These are phyloP conservation scores for Protosalanx chinensis DNA, from an alignment of 2,797 vertebrate genomes.

Conservation along the genomic window DNA sequence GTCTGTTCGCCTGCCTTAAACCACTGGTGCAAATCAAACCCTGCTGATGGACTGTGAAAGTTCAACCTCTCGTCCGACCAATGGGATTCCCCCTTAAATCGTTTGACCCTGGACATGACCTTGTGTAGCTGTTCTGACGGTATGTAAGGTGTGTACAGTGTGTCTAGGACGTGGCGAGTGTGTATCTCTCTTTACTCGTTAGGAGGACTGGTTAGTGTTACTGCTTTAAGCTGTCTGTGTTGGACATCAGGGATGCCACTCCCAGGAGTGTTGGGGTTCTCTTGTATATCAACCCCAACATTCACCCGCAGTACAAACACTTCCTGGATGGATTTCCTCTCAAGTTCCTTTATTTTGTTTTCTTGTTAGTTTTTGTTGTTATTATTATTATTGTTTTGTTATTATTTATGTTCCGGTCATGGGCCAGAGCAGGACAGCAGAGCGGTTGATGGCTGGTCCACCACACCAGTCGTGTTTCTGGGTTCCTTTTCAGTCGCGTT, in stretches of 20 bases:
- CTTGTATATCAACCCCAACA: conserved; percentile 8
- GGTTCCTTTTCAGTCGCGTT: conserved; percentile 6
- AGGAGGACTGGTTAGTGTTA: not conserved
- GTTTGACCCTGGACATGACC: conserved; percentile 10
- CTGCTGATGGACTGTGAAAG: conserved; percentile 28
- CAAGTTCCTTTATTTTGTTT: too few relatives aligned
- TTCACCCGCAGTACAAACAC: not conserved
- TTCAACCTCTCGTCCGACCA: conserved; percentile 9
- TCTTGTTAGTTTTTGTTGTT: not conserved
- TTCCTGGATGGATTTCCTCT: too few relatives aligned
- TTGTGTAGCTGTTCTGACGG: conserved; percentile 6
- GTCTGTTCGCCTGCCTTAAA: conserved; percentile 52
- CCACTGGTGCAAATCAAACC: conserved; percentile 31
- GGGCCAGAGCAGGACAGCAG: not conserved
- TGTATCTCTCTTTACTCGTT: not conserved
- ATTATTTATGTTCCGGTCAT: not conserved
- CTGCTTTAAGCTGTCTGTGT: not conserved
- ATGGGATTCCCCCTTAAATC: conserved; percentile 4
- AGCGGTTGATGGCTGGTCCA: not conserved
- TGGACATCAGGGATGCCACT: conserved; percentile 46
- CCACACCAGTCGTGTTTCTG: not conserved
- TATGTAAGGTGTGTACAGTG: not conserved
- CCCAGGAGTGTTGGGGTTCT: conserved; percentile 1
- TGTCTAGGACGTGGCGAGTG: not conserved
- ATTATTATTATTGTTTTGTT: not conserved